Evolutionary conservation across 2,113 vertebrate genomes (phyloP), one percentile per base, ranked within the genome.

Genomic region (Rhadina sibilatrix): DNA sequence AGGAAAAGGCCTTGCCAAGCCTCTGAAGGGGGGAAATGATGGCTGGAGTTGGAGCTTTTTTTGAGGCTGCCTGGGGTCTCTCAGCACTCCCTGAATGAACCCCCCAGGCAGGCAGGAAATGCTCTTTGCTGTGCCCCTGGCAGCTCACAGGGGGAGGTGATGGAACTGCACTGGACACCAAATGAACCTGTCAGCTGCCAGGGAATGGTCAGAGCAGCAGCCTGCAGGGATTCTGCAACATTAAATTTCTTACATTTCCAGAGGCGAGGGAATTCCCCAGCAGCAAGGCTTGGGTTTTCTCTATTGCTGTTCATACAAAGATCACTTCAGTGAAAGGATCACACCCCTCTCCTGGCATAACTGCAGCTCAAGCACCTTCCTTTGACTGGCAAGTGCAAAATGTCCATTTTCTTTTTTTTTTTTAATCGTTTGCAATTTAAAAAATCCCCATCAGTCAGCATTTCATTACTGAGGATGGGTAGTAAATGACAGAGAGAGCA

Each of bases 61-160:
- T n/a, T 57, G 56, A 75, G 87, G 76, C 91, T 60, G 90, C 63
- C 87, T 89, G 19, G 74, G 83, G 46, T 64, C 17, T 56, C 71
- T 95, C 93, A 57, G 56, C 14, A 57, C 10, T 23, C 54, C 54
- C 54, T n/a, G 54, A 14, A 94, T 30, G 91, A 96, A 54, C 42
- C 56, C 38, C 95, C 6, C 94, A 94, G 16, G 33, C 53, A 95
- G 92, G 88, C 40, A 82, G 91, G 93, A 91, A 70, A 94, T 54
- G 95, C 66, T 66, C 78, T 76, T 82, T 93, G 80, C 31, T 84
- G 56, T 83, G 52, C 65, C 83, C 75, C 63, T 13, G 33, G 38
- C 38, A 40, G 38, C 38, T 40, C 56, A 15, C 56, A 59, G 86
- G 68, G 68, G 74, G 54, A 75, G 35, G 77, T 46, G 60, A 16